These are phyloP conservation scores for Hippolais icterina DNA, from an alignment of 2,113 vertebrate species.

Conservation along the genomic window DNA sequence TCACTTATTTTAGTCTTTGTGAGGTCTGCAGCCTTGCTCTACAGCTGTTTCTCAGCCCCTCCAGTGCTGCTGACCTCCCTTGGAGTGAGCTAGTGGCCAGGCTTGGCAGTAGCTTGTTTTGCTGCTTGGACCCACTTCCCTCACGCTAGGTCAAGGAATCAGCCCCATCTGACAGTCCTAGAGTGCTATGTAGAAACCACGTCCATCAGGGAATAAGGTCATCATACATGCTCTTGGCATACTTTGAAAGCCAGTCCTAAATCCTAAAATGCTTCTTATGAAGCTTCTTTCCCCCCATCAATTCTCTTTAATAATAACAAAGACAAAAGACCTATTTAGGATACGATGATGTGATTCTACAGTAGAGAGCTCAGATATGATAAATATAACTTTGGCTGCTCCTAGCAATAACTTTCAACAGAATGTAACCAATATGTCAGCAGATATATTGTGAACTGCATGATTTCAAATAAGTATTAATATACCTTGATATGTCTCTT, in stretches of 20 bases:
- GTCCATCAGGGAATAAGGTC: background rate
- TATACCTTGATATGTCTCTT: background rate
- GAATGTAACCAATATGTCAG: background rate
- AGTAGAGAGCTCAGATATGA: background rate
- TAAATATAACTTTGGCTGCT: background rate
- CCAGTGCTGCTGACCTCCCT: background rate
- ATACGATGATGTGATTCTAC: background rate
- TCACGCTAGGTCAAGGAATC: background rate
- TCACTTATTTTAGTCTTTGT: background rate
- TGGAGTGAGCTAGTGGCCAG: background rate
- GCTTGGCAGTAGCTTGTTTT: background rate
- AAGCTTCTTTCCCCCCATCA: background rate
- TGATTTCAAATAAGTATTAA: conserved; percentile 5
- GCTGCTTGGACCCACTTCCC: background rate
- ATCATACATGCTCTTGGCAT: background rate
- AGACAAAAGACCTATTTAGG: background rate
- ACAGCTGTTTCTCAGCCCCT: background rate
- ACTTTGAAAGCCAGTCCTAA: background rate
- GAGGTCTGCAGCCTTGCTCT: background rate
- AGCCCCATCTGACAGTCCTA: background rate
- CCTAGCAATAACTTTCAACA: conserved; percentile 2
- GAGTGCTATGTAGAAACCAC: background rate
- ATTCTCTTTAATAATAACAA: conserved; percentile 2
- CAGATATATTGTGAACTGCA: background rate
- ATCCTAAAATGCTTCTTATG: background rate